Percentiles rank a stretch among this genome's conserved stretches.
These are phyloP conservation scores for Peromyscus leucopus DNA, from an alignment of 2,113 vertebrate species.

Conservation along the genomic window DNA sequence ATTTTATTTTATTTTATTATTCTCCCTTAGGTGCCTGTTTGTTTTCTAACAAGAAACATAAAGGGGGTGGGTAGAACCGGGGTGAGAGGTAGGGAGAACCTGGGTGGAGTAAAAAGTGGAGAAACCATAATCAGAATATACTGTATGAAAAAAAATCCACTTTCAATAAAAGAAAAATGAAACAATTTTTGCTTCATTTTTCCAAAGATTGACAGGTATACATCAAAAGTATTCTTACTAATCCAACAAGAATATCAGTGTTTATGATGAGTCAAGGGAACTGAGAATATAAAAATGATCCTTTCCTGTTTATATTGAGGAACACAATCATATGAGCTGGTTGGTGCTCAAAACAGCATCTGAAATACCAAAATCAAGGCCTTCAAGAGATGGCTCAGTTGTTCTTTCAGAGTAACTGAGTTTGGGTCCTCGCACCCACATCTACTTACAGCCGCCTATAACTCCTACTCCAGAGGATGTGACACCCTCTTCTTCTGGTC, in stretches of 20 bases:
- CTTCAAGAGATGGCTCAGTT: background rate
- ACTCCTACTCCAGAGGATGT: background rate
- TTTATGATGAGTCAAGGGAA: background rate
- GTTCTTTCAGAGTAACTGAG: background rate
- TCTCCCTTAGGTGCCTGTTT: background rate
- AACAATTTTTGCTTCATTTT: background rate
- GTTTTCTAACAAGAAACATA: background rate
- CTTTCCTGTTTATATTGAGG: background rate
- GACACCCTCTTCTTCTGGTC: background rate
- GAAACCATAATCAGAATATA: background rate
- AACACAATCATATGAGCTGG: background rate
- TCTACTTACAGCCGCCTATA: background rate
- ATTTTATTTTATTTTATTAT: background rate
- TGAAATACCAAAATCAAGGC: background rate
- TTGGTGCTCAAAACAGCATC: constrained; percentile 21
- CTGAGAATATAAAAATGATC: background rate
- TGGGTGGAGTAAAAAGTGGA: background rate
- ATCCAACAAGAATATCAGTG: constrained; percentile 11
- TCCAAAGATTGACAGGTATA: background rate
- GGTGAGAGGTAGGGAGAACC: background rate
- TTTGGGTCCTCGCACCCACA: background rate
- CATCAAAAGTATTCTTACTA: constrained; percentile 44
- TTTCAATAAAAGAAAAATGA: background rate
- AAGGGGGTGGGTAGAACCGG: background rate
- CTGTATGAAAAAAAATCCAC: background rate